These are phyloP conservation scores for Channa maculata DNA, from an alignment of 2,113 vertebrate genomes.

Conservation along the genomic window DNA sequence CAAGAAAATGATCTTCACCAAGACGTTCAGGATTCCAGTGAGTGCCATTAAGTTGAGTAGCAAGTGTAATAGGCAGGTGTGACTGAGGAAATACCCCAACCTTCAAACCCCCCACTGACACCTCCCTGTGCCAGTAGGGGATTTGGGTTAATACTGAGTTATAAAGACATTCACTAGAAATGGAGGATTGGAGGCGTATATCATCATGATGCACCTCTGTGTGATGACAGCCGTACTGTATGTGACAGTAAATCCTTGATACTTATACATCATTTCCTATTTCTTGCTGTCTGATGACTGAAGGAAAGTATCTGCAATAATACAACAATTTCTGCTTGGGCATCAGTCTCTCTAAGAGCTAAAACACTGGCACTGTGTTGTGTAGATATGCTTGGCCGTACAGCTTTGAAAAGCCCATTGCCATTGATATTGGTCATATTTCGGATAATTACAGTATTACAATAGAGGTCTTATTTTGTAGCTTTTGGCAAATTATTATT, in stretches of 20 bases:
- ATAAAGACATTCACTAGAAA: constrained; percentile 68
- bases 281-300: constrained; percentile 49
- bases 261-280: constrained; percentile 77
- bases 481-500: background rate
- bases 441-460: background rate
- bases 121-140: constrained; percentile 61
- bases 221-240: constrained; percentile 66
- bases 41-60: constrained; percentile 73
- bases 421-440: background rate
- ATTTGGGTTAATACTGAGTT: constrained; percentile 78
- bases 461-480: background rate
- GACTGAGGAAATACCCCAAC: constrained; percentile 65
- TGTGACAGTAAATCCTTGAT: constrained; percentile 75
- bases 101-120: constrained; percentile 48
- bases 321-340: constrained; percentile 48
- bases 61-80: constrained; percentile 66
- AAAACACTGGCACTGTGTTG: constrained; percentile 22
- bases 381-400: constrained; percentile 19
- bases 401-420: background rate
- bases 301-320: constrained; percentile 46
- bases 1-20: constrained; percentile 62
- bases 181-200: constrained; percentile 62
- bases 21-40: constrained; percentile 53
- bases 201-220: constrained; percentile 65
- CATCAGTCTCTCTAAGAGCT: constrained; percentile 61